Evolutionary conservation across 1,140 invertebrate genomes (phyloP).

Genomic region (Myzus persicae): DNA sequence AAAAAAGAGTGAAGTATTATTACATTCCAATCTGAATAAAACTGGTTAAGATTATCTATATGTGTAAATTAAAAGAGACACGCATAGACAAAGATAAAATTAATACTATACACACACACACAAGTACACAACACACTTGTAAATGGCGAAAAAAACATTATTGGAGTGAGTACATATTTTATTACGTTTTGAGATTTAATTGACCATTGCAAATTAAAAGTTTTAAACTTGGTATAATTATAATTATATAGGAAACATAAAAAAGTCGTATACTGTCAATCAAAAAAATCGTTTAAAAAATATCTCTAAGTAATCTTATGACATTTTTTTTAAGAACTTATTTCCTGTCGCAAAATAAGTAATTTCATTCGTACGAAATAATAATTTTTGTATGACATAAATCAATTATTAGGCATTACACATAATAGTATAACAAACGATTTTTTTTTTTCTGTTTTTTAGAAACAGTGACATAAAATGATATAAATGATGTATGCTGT

Average conservation of each 20-base stretch:
- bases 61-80: slow-evolving; percentile 48
- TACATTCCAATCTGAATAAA: slow-evolving; percentile 51
- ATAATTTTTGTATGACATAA: background rate
- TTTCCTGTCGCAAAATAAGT: background rate
- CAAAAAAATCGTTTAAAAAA: background rate
- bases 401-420: background rate
- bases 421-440: background rate
- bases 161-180: background rate
- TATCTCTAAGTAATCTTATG: background rate
- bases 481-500: background rate
- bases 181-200: background rate
- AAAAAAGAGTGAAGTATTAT: slow-evolving; percentile 45
- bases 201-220: slow-evolving; percentile 29
- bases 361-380: background rate
- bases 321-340: background rate
- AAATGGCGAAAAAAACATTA: background rate
- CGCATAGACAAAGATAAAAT: slow-evolving; percentile 20
- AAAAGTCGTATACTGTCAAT: background rate
- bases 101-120: background rate
- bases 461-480: no score
- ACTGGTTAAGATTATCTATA: slow-evolving; percentile 48
- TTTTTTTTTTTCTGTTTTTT: background rate
- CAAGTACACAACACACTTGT: background rate
- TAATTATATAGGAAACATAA: background rate
- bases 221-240: background rate